A percentile compares a stretch with the other conserved stretches of the same genome.
These are phyloP conservation scores for Lordiphosa andalusiaca DNA, from an alignment of 2,888 invertebrate genomes.

Conservation along the genomic window DNA sequence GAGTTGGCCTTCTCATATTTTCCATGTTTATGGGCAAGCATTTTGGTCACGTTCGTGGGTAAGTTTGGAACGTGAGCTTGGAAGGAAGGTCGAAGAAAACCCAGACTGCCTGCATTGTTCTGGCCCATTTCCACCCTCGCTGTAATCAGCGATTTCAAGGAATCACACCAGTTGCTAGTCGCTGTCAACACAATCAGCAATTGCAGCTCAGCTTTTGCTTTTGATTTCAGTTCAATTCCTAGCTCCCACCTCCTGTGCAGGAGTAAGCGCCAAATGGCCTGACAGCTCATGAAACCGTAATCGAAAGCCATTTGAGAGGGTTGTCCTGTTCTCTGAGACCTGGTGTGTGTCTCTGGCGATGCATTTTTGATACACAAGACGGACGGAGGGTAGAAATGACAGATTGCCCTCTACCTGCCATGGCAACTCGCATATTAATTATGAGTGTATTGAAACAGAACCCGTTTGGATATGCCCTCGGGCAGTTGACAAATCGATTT, in stretches of 20 bases:
- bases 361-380: constrained; percentile 27
- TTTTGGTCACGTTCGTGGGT: constrained; percentile 58
- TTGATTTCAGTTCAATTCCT: constrained; percentile 23
- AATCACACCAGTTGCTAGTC: constrained; percentile 22
- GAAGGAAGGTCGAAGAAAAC: constrained; percentile 14
- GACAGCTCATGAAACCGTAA: constrained; percentile 34
- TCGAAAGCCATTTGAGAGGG: constrained; percentile 19
- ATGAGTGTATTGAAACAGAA: constrained; percentile 38
- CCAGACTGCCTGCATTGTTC: constrained; percentile 34
- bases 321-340: constrained; percentile 5
- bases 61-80: constrained; percentile 46
- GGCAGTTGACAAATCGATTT: constrained; percentile 56
- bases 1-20: constrained; percentile 65
- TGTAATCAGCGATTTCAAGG: constrained; percentile 25
- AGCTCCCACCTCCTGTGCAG: neutral
- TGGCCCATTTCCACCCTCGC: constrained; percentile 4
- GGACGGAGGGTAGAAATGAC: constrained; percentile 15
- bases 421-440: constrained; percentile 64
- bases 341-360: neutral
- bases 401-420: constrained; percentile 18
- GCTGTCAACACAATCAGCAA: no score
- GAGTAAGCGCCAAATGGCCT: neutral
- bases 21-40: constrained; percentile 59
- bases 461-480: constrained; percentile 21
- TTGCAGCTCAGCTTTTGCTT: constrained; percentile 2